Conservation (phyloP, 2,113 vertebrate species). For the Planiliza haematocheilus region DNA sequence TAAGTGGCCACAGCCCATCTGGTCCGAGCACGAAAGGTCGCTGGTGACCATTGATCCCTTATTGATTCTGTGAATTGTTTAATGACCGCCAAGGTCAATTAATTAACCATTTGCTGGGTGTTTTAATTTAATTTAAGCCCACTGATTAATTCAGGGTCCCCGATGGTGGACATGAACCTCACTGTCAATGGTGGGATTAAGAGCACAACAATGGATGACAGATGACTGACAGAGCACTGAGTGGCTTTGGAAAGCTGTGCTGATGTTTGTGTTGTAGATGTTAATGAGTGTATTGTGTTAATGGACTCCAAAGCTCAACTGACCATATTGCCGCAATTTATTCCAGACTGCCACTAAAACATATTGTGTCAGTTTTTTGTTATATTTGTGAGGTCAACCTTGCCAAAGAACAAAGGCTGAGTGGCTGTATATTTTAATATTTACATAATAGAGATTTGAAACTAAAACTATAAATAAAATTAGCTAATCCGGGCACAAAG, state of each 20-base stretch:
- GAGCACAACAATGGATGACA: constrained; percentile 75
- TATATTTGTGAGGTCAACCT: constrained; percentile 64
- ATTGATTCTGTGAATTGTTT: constrained; percentile 77
- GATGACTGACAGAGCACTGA: constrained; percentile 73
- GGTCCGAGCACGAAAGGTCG: constrained; percentile 63
- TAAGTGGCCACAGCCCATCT: constrained; percentile 77
- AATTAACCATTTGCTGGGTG: constrained; percentile 70
- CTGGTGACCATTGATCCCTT: constrained; percentile 75
- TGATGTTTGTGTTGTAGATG: constrained; percentile 65
- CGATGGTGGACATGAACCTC: constrained; percentile 61
- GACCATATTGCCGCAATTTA: constrained; percentile 60
- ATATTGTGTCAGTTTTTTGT: constrained; percentile 54
- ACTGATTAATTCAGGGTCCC: constrained; percentile 71
- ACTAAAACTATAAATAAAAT: constrained; percentile 4
- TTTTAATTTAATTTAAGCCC: constrained; percentile 80
- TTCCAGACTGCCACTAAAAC: constrained; percentile 37
- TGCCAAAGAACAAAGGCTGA: constrained; percentile 31
- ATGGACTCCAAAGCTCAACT: constrained; percentile 35
- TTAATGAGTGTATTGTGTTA: constrained; percentile 71
- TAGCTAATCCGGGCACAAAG: not conserved
- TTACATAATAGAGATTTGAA: constrained; percentile 4
- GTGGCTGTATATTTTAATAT: constrained; percentile 1
- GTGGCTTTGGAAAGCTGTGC: constrained; percentile 80
- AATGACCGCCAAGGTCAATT: constrained; percentile 76
- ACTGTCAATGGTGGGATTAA: constrained; percentile 73